phyloP scores from a whole-genome alignment of 2,113 vertebrate genomes.

The Varanus salvator region DNA sequence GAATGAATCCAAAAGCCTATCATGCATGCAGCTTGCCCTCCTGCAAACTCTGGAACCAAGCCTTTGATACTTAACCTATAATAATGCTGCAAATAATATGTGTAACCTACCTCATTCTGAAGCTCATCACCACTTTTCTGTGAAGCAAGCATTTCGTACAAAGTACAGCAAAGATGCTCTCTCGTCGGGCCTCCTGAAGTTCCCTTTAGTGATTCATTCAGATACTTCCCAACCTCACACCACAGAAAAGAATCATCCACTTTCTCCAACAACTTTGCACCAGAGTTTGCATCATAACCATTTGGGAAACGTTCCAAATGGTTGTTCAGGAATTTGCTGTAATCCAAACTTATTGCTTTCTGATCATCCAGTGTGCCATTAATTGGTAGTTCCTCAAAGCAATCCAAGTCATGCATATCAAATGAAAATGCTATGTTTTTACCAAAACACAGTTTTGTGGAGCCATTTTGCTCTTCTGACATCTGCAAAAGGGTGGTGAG shows the following conservation, averaged over 20 bases:
- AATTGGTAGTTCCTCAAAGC: slow-evolving; percentile 82
- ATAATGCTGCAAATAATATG: neutral
- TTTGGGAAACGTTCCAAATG: slow-evolving; percentile 79
- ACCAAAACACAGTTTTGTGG: slow-evolving; percentile 80
- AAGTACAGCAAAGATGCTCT: slow-evolving; percentile 93
- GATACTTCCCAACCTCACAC: slow-evolving; percentile 90
- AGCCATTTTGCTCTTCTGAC: slow-evolving; percentile 70
- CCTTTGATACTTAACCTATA: neutral
- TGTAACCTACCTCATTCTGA: slow-evolving; percentile 90
- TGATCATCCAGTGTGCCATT: slow-evolving; percentile 67
- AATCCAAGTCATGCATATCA: slow-evolving; percentile 90
- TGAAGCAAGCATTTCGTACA: slow-evolving; percentile 96
- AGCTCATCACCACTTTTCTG: slow-evolving; percentile 91
- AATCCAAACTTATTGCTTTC: slow-evolving; percentile 84
- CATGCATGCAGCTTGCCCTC: neutral
- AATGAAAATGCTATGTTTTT: slow-evolving; percentile 91
- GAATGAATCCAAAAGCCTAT: neutral
- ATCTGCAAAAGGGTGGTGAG: slow-evolving; percentile 82
- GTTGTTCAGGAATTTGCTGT: slow-evolving; percentile 86
- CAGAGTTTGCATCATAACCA: slow-evolving; percentile 59
- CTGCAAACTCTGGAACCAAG: neutral
- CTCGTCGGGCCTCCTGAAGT: slow-evolving; percentile 86
- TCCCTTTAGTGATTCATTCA: slow-evolving; percentile 80
- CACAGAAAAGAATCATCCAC: slow-evolving; percentile 83
- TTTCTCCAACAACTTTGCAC: slow-evolving; percentile 69